These are phyloP conservation scores for Periophthalmodon schlosseri DNA, from an alignment of 2,113 vertebrate species.

Conservation along the genomic window DNA sequence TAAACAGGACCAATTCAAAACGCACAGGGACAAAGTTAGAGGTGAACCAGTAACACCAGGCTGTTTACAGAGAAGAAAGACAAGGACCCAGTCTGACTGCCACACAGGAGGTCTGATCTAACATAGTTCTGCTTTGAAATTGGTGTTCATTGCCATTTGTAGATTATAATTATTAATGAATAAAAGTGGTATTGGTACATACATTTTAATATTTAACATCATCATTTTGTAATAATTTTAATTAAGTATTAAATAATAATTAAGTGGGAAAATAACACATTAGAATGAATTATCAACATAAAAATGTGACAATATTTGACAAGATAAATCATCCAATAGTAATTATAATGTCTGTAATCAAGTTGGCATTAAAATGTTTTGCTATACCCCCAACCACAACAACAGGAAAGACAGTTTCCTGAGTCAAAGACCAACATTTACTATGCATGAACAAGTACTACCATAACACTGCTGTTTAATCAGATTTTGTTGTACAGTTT, in stretches of 20 bases:
- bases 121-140: neutral
- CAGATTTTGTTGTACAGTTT: neutral
- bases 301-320: neutral
- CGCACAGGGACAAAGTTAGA: conserved; percentile 16
- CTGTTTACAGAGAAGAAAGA: neutral
- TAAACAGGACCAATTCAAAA: conserved; percentile 43
- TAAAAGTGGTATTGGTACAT: neutral
- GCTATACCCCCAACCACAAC: conserved; percentile 1
- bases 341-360: neutral
- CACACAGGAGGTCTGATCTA: conserved; percentile 33
- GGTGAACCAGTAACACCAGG: neutral
- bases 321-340: neutral
- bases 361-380: neutral
- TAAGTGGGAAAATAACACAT: too few relatives aligned
- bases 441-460: neutral
- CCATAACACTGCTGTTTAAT: neutral
- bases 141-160: too few relatives aligned
- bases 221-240: too few relatives aligned
- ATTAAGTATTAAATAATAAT: too few relatives aligned
- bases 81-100: conserved; percentile 3
- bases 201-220: too few relatives aligned
- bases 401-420: conserved; percentile 44
- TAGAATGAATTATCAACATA: too few relatives aligned
- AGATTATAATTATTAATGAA: too few relatives aligned
- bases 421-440: conserved; percentile 40